Evolutionary conservation across 1,140 invertebrate species (phyloP), one percentile per base, ranked within the genome.

Genomic region (Camponotus pennsylvanicus): DNA sequence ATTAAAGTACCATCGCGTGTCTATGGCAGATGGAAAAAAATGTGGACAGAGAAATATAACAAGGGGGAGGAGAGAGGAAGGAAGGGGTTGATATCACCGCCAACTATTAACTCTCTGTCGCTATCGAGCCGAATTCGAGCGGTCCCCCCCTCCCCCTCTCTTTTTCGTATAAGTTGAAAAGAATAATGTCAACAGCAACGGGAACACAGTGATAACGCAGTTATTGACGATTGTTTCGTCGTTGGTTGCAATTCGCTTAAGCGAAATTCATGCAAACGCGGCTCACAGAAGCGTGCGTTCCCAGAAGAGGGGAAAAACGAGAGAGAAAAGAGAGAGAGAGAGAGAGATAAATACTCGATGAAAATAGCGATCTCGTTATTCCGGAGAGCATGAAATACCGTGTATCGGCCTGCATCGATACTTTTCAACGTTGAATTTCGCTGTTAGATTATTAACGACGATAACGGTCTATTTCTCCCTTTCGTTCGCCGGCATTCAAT

Each of bases 191-290:
- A 75, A 57, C 45, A 86, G 61, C 76, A 52, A 52, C 52, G 34
- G 27, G 11, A 64, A 18, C 11, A 52, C 13, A 52, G 21, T 55
- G 86, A 86, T 40, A 57, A 82, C 70, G 75, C 49, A 37, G 37
- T 40, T 27, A 27, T 27, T 57, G 57, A 84, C 67, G 49, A 42
- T 18, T 45, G 59, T 76, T 86, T 42, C n/a, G 70, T 42, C 37
- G 85, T 61, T 45, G 69, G 64, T 83, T 76, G 69, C 69, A 77
- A 90, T 91, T 88, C 83, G 77, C 63, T 75, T 85, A 59, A 83
- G 77, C 49, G 52, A 87, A 70, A 52, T 52, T 70, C 52, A 55
- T 15, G 42, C 52, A 83, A 83, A 83, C 8, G 69, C 40, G 13
- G 13, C 18, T 82, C 69, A 57, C 55, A 61, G 18, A 37, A 21